These are phyloP conservation scores for Reticulitermes lucifugus DNA, from an alignment of 2,888 invertebrate species.

Conservation along the genomic window DNA sequence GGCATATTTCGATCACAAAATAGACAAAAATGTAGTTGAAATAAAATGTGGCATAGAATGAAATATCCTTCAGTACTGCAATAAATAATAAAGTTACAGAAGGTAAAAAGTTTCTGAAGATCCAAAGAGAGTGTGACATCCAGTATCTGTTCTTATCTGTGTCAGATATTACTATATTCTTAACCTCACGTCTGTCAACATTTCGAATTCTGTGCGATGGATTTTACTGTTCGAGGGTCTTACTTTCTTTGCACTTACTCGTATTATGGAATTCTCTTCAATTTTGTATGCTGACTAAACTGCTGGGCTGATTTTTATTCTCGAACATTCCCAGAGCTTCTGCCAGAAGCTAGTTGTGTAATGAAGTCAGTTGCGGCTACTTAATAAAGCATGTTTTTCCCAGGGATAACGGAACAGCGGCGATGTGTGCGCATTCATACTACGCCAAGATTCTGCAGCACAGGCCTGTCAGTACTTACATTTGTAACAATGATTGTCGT, in stretches of 20 bases:
- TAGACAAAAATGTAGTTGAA: too few relatives aligned
- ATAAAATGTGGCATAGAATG: too few relatives aligned
- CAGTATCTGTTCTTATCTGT: too few relatives aligned
- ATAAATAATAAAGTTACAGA: too few relatives aligned
- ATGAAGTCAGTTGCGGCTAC: not conserved
- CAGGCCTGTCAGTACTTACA: not conserved
- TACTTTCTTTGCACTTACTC: not conserved
- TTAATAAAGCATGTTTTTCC: not conserved
- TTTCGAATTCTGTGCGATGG: too few relatives aligned
- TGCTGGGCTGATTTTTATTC: not conserved
- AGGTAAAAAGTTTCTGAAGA: too few relatives aligned
- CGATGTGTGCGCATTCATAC: not conserved
- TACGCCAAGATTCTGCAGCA: not conserved
- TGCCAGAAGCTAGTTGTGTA: constrained; percentile 6
- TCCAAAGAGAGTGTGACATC: too few relatives aligned
- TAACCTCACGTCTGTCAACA: not conserved
- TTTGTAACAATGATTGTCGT: too few relatives aligned
- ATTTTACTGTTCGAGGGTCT: not conserved
- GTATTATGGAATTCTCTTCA: not conserved
- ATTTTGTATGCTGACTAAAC: not conserved
- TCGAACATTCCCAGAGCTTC: not conserved
- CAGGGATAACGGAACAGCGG: not conserved
- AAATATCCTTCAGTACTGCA: too few relatives aligned
- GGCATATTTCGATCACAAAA: too few relatives aligned
- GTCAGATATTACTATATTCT: not conserved